These are phyloP conservation scores for Matsumyia berberina DNA, from an alignment of 2,888 invertebrate species.

Conservation along the genomic window DNA sequence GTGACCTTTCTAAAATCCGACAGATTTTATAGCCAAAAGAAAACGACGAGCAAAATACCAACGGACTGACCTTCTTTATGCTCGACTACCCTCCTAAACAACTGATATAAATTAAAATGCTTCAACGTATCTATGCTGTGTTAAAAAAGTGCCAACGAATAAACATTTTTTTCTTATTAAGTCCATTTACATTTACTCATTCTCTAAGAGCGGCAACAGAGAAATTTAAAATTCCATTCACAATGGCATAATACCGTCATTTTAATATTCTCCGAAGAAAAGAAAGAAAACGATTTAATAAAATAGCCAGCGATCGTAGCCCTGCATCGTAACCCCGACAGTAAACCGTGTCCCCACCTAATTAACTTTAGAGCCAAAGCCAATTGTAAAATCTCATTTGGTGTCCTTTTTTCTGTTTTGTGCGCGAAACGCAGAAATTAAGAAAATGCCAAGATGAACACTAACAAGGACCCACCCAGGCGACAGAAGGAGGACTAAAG, in stretches of 20 bases:
- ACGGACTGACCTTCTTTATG: not conserved
- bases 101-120: slow-evolving; percentile 11
- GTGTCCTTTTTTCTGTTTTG: slow-evolving; percentile 40
- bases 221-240: slow-evolving; percentile 6
- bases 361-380: slow-evolving; percentile 66
- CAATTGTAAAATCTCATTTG: slow-evolving; percentile 63
- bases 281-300: slow-evolving; percentile 39
- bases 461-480: not conserved
- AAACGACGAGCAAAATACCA: too few relatives aligned
- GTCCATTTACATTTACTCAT: not conserved
- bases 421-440: slow-evolving; percentile 50
- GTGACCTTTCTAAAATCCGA: not conserved
- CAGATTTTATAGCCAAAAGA: not conserved
- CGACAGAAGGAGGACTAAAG: not conserved
- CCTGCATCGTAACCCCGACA: slow-evolving; percentile 7
- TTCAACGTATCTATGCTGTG: not conserved
- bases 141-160: not conserved
- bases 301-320: slow-evolving; percentile 18
- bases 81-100: slow-evolving; percentile 5
- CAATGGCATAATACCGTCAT: slow-evolving; percentile 16
- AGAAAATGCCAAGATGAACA: slow-evolving; percentile 47
- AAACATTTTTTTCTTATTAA: slow-evolving; percentile 6
- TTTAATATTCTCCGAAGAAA: slow-evolving; percentile 39
- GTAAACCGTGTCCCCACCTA: slow-evolving; percentile 55
- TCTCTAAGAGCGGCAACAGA: not conserved